Percentiles rank a stretch among this genome's conserved stretches.
phyloP scores from a whole-genome alignment of 2,888 invertebrate genomes.

The Clusia tigrina region DNA sequence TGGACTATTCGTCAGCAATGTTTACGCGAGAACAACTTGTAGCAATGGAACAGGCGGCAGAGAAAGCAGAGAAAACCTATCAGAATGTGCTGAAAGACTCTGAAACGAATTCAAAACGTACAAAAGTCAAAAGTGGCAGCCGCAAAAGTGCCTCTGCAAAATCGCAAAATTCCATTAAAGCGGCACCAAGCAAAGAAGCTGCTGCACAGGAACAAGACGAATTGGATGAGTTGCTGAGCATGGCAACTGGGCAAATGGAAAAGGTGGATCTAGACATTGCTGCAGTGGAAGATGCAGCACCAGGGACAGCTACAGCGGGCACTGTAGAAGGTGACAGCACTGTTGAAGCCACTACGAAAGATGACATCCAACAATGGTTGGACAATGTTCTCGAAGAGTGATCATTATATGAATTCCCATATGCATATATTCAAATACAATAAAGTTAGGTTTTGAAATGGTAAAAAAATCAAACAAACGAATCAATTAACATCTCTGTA shows the following conservation, averaged over 20 bases:
- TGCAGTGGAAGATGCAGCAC: slow-evolving; percentile 9
- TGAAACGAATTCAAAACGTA: slow-evolving; percentile 41
- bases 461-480: neutral
- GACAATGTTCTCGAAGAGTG: slow-evolving; percentile 60
- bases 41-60: slow-evolving; percentile 55
- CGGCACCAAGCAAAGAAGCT: neutral
- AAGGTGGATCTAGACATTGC: slow-evolving; percentile 31
- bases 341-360: slow-evolving; percentile 45
- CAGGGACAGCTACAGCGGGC: slow-evolving; percentile 22
- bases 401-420: neutral
- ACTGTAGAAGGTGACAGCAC: slow-evolving; percentile 16
- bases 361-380: slow-evolving; percentile 62
- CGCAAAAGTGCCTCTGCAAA: slow-evolving; percentile 34
- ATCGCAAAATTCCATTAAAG: slow-evolving; percentile 26
- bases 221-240: slow-evolving; percentile 56
- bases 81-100: slow-evolving; percentile 49
- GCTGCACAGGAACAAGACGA: slow-evolving; percentile 46
- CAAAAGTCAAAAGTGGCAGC: slow-evolving; percentile 35
- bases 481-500: too few relatives aligned
- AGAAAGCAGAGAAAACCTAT: slow-evolving; percentile 52
- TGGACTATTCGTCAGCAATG: slow-evolving; percentile 60
- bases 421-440: too few relatives aligned
- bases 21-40: slow-evolving; percentile 61
- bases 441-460: neutral
- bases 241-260: slow-evolving; percentile 43